Evolutionary conservation across 2,113 vertebrate species (phyloP).

Genomic region (Elachura formosa): DNA sequence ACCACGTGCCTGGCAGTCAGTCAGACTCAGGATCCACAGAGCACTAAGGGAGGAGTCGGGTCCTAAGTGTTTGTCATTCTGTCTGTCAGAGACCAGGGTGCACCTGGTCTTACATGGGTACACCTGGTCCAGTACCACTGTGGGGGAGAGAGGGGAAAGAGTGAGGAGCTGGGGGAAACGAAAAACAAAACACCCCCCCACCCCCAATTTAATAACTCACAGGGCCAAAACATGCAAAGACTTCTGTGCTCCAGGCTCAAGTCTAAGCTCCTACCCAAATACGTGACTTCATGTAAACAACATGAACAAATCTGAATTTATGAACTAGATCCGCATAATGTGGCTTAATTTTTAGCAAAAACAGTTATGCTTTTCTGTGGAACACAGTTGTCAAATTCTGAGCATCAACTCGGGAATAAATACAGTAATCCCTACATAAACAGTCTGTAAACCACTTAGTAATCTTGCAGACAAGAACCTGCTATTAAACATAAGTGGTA

Average conservation of each 20-base stretch:
- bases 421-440: neutral
- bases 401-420: neutral
- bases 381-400: neutral
- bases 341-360: neutral
- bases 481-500: neutral
- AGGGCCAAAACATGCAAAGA: neutral
- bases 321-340: neutral
- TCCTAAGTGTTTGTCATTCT: too few species aligned
- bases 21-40: neutral
- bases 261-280: neutral
- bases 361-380: neutral
- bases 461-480: neutral
- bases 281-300: neutral
- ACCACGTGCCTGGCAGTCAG: accelerated
- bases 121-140: neutral
- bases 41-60: neutral
- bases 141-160: accelerated
- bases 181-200: neutral
- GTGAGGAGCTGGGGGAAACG: accelerated
- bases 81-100: neutral
- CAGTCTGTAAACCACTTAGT: neutral
- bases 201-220: neutral
- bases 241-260: neutral
- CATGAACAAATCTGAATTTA: neutral
- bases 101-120: neutral